Evolutionary conservation across 2,113 vertebrate species (phyloP).

Genomic region (Aramus guarauna): DNA sequence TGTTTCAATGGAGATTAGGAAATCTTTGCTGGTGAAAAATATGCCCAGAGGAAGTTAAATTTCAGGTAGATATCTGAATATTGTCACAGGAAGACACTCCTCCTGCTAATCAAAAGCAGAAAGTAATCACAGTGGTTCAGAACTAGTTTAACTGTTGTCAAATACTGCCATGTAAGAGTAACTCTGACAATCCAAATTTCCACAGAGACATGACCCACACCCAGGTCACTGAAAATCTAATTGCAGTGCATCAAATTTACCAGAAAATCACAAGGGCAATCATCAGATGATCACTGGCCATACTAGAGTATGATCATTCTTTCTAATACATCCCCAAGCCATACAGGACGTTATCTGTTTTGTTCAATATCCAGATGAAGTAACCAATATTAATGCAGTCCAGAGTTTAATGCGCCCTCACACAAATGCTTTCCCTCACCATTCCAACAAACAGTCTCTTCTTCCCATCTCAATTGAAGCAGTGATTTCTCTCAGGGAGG

Average conservation of each 20-base stretch:
- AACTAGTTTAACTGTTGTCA: not conserved
- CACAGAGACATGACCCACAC: not conserved
- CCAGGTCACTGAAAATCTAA: constrained; percentile 22
- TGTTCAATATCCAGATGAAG: constrained; percentile 47
- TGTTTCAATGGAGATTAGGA: not conserved
- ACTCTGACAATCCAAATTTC: not conserved
- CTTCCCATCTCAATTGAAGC: constrained; percentile 41
- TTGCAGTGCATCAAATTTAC: constrained; percentile 6
- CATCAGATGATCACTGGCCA: not conserved
- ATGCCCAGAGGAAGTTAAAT: not conserved
- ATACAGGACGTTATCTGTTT: constrained; percentile 8
- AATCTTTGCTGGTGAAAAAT: not conserved
- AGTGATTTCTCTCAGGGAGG: not conserved
- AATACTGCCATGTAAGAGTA: not conserved
- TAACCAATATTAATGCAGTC: constrained; percentile 48
- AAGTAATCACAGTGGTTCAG: not conserved
- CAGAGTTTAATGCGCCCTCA: constrained; percentile 28
- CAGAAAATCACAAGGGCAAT: constrained; percentile 20
- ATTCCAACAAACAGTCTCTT: constrained; percentile 22
- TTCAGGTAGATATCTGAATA: not conserved
- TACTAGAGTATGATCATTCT: not conserved
- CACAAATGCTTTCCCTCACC: not conserved
- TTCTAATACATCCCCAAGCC: constrained; percentile 6
- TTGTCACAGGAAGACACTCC: not conserved
- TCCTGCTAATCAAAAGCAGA: not conserved